phyloP scores from a whole-genome alignment of 1,140 invertebrate species.

The Drosophila malerkotliana region DNA sequence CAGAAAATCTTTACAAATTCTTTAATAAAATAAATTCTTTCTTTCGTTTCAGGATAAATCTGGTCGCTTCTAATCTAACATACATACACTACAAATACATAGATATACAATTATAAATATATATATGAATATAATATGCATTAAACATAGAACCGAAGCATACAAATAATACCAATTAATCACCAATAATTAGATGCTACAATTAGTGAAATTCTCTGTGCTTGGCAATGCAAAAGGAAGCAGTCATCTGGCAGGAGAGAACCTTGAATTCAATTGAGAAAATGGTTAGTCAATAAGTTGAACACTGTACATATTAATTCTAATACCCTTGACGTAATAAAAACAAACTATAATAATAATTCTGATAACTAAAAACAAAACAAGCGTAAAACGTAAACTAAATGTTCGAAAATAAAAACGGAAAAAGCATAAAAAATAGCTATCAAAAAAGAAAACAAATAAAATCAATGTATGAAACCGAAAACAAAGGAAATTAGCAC shows the following conservation, averaged over 20 bases:
- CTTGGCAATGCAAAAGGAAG: slow-evolving; percentile 22
- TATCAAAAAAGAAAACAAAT: slow-evolving; percentile 17
- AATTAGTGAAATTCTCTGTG: slow-evolving; percentile 76
- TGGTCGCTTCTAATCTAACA: slow-evolving; percentile 78
- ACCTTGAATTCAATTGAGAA: slow-evolving; percentile 32
- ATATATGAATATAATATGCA: slow-evolving; percentile 46
- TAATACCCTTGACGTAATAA: slow-evolving; percentile 69
- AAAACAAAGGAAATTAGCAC: slow-evolving; percentile 63
- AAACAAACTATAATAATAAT: slow-evolving; percentile 48
- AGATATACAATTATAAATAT: slow-evolving; percentile 43
- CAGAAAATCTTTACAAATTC: background rate
- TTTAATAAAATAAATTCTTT: slow-evolving; percentile 3
- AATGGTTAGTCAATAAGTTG: slow-evolving; percentile 64
- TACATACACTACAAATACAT: slow-evolving; percentile 57
- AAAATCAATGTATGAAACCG: slow-evolving; percentile 9
- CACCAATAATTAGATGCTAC: slow-evolving; percentile 74
- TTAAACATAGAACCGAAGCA: slow-evolving; percentile 56
- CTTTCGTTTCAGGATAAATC: slow-evolving; percentile 68
- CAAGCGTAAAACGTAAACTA: slow-evolving; percentile 70
- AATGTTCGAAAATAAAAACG: slow-evolving; percentile 52
- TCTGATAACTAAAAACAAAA: slow-evolving; percentile 41
- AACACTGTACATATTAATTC: slow-evolving; percentile 75
- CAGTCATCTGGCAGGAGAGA: slow-evolving; percentile 21
- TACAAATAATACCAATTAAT: slow-evolving; percentile 62
- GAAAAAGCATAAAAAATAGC: slow-evolving; percentile 3